Evolutionary conservation across 1,140 invertebrate genomes (phyloP), one percentile per base, ranked within the genome.

Genomic region (Philotrypesis tridentata): DNA sequence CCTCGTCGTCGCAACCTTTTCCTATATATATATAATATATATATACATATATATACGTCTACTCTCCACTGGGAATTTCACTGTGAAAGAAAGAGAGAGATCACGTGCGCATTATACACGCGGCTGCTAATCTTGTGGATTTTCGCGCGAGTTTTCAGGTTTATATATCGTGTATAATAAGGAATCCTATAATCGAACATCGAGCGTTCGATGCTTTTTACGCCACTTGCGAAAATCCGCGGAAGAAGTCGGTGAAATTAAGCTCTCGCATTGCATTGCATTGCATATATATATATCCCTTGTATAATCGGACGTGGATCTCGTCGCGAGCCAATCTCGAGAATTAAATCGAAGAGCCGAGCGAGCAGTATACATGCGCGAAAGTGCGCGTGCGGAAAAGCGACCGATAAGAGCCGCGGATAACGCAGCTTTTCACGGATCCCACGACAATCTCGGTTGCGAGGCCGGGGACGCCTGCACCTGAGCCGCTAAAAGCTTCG

Each of bases 401-500:
- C 21, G 48, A 55, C 48, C 48, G 48, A 55, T 55, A 55, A 55
- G 21, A 55, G 48, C 12, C 21, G 1, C n/a, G 48, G 48, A 55
- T 55, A 80, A 9, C 43, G 1, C 17, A 65, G 23, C 33, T 74
- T 67, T 74, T 25, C 11, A 6, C 11, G 9, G 11, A 31, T 9
- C 40, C 21, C 7, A 14, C 17, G 25, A 55, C 25, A 68, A 80
- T 80, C 71, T 65, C 60, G 55, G 29, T 21, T 17, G 48, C 9
- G 29, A 71, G 37, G 27, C 40, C 23, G 33, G 7, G 77, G 80
- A 37, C 78, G 87, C 82, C 84, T 86, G 87, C 90, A 91, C 90
- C 90, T 91, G 90, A 89, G 89, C 88, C 89, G 86, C 88, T 91
- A 92, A 91, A 91, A 92, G 90, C 91, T 87, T 89, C 73, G 82